A percentile compares a stretch with the other conserved stretches of the same genome.
Conservation (phyloP, 2,888 invertebrate species). For the Elmis aenea region DNA sequence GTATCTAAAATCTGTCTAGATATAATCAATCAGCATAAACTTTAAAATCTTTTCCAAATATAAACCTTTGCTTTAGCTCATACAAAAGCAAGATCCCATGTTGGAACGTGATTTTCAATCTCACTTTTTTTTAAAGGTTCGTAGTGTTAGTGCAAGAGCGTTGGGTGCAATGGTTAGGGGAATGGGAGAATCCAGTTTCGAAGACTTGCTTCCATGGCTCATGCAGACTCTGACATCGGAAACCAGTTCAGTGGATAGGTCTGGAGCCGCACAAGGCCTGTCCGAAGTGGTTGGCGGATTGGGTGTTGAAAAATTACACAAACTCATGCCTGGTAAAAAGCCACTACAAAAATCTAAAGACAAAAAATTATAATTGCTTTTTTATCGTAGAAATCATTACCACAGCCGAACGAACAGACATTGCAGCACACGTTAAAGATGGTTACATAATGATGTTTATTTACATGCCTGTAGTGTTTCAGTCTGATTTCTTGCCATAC, state of each 20-base stretch:
- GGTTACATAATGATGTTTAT: slow-evolving; percentile 99
- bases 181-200: slow-evolving; percentile 94
- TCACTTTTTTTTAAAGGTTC: slow-evolving; percentile 52
- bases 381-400: slow-evolving; percentile 72
- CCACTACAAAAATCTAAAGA: slow-evolving; percentile 2
- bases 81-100: no score
- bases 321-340: slow-evolving; percentile 80
- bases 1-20: no score
- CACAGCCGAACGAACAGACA: slow-evolving; percentile 87
- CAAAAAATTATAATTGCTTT: background rate
- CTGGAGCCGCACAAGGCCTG: slow-evolving; percentile 86
- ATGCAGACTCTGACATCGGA: slow-evolving; percentile 97
- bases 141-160: slow-evolving; percentile 93
- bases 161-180: slow-evolving; percentile 97
- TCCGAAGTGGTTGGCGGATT: slow-evolving; percentile 96
- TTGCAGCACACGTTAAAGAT: slow-evolving; percentile 95
- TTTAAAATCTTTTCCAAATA: no score
- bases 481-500: slow-evolving; percentile 91
- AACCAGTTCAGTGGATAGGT: slow-evolving; percentile 89
- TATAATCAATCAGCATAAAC: no score
- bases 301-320: slow-evolving; percentile 90
- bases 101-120: background rate
- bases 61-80: no score
- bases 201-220: slow-evolving; percentile 95
- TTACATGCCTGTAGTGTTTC: slow-evolving; percentile 97